These are phyloP conservation scores for Pilophorus perplexus DNA, from an alignment of 2,888 invertebrate genomes.

Conservation along the genomic window DNA sequence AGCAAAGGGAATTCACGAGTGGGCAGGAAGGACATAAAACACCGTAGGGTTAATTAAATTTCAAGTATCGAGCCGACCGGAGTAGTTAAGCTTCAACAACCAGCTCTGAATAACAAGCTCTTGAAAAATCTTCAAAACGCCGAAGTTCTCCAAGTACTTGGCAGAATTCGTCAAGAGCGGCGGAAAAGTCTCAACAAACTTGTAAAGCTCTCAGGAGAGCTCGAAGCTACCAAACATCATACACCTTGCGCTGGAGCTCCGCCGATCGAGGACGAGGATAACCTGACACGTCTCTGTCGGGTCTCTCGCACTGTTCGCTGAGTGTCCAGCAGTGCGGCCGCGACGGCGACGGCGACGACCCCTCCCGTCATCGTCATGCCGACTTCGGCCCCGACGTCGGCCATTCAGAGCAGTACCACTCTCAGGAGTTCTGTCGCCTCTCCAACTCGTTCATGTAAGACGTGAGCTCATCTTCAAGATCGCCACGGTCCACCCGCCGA, in stretches of 20 bases:
- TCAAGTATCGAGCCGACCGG: too few species aligned
- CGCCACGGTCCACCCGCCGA: conserved; percentile 53
- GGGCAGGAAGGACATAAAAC: too few species aligned
- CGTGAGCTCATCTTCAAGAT: conserved; percentile 55
- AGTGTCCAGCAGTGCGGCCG: background rate
- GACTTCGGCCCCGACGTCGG: conserved; percentile 4
- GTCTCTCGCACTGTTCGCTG: background rate
- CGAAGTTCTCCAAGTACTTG: too few species aligned
- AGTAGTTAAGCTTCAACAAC: too few species aligned
- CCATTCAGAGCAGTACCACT: conserved; percentile 17
- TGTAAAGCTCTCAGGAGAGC: conserved; percentile 2
- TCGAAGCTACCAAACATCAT: conserved; percentile 19
- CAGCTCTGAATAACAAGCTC: too few species aligned
- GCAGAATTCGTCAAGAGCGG: too few species aligned
- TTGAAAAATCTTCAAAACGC: too few species aligned
- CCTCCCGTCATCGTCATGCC: conserved; percentile 1
- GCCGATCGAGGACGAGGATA: conserved; percentile 13
- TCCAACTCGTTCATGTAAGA: conserved; percentile 53
- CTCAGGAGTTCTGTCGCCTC: conserved; percentile 43
- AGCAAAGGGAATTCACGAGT: too few species aligned
- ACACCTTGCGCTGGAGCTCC: conserved; percentile 2
- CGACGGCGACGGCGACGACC: background rate
- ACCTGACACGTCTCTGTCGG: background rate
- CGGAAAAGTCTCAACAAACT: too few species aligned
- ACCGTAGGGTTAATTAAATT: too few species aligned